Percentiles rank a stretch among this genome's conserved stretches.
These are phyloP conservation scores for Pipistrellus kuhlii DNA, from an alignment of 2,797 vertebrate genomes.

Conservation along the genomic window DNA sequence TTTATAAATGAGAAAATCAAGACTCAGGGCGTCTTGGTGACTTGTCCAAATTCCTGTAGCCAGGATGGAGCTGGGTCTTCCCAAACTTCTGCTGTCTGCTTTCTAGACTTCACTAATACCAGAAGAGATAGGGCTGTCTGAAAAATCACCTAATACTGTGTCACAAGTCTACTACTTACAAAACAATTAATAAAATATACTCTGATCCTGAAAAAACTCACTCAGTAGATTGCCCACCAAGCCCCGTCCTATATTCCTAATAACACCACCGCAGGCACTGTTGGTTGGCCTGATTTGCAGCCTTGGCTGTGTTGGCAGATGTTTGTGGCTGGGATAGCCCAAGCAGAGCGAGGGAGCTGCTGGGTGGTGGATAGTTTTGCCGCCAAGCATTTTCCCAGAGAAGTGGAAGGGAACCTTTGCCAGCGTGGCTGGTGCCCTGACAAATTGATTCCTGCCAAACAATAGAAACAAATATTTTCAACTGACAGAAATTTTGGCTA, in stretches of 20 bases:
- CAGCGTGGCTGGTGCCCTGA: constrained; percentile 81
- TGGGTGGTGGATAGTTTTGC: constrained; percentile 22
- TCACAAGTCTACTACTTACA: background rate
- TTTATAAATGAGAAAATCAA: constrained; percentile 20
- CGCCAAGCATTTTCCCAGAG: constrained; percentile 71
- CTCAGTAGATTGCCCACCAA: background rate
- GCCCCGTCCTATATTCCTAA: background rate
- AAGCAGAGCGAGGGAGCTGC: background rate
- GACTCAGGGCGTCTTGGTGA: background rate
- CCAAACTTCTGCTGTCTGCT: background rate
- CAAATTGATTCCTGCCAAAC: constrained; percentile 83
- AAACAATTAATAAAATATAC: background rate
- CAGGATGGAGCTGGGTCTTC: background rate
- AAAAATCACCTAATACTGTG: background rate
- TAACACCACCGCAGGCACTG: background rate
- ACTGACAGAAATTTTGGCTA: constrained; percentile 82
- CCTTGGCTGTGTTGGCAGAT: constrained; percentile 38
- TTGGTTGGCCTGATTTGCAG: background rate
- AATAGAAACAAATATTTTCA: constrained; percentile 84
- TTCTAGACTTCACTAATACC: background rate
- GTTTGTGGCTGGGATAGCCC: constrained; percentile 56
- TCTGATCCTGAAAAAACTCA: background rate
- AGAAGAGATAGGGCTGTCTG: background rate
- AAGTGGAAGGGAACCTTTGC: constrained; percentile 73
- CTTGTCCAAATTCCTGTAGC: background rate